These are phyloP conservation scores for Nebria brevicollis DNA, from an alignment of 2,888 invertebrate species.

Conservation along the genomic window DNA sequence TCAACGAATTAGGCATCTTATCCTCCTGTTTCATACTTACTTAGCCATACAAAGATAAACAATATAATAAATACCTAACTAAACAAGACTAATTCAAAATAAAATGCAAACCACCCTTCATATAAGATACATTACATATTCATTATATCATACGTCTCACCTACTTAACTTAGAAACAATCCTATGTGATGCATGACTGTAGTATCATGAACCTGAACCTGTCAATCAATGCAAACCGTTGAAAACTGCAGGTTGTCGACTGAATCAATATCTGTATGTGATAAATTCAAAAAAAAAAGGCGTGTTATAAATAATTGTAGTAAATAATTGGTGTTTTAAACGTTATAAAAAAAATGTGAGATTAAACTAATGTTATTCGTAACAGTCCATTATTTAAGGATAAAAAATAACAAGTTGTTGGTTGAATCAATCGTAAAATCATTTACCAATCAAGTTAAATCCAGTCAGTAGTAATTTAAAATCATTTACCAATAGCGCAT, in stretches of 20 bases:
- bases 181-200: constrained; percentile 1
- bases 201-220: background rate
- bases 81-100: background rate
- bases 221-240: constrained; percentile 24
- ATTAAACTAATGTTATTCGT: constrained; percentile 41
- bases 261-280: constrained; percentile 47
- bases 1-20: constrained; percentile 26
- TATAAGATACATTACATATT: background rate
- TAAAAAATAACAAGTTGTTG: constrained; percentile 46
- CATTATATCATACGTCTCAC: background rate
- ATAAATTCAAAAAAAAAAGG: constrained; percentile 46
- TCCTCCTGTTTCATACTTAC: background rate
- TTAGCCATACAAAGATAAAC: background rate
- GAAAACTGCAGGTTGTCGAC: constrained; percentile 41
- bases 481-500: constrained; percentile 23
- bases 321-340: constrained; percentile 44
- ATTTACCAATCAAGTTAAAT: constrained; percentile 2
- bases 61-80: background rate
- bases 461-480: constrained; percentile 23
- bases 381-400: constrained; percentile 46
- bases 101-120: constrained; percentile 1
- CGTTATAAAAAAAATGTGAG: constrained; percentile 41
- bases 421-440: constrained; percentile 26
- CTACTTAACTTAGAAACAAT: background rate
- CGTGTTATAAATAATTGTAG: constrained; percentile 45